Percentiles rank a stretch among this genome's conserved stretches.
phyloP scores from a whole-genome alignment of 2,888 invertebrate species.

The Clepsis dumicolana region DNA sequence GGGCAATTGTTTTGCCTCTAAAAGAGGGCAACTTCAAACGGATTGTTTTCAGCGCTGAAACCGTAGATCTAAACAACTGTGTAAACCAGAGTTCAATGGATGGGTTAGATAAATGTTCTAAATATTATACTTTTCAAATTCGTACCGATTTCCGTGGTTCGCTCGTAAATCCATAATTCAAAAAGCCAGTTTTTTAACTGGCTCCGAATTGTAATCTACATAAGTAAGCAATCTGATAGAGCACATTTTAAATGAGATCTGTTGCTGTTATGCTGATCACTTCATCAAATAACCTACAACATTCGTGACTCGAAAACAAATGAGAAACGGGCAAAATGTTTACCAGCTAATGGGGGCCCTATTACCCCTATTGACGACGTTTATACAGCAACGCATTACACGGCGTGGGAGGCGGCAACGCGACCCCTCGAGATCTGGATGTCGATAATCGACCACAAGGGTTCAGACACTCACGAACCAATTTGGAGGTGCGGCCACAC shows the following conservation, averaged over 20 bases:
- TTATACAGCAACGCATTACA: slow-evolving; percentile 53
- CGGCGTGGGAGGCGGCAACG: slow-evolving; percentile 49
- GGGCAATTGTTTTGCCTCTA: slow-evolving; percentile 55
- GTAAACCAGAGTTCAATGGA: slow-evolving; percentile 51
- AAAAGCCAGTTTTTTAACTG: not conserved
- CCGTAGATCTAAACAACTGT: slow-evolving; percentile 58
- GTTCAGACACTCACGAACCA: slow-evolving; percentile 52
- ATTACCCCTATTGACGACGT: slow-evolving; percentile 46
- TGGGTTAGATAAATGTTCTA: slow-evolving; percentile 28
- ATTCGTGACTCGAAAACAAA: not conserved
- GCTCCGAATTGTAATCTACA: not conserved
- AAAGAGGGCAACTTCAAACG: slow-evolving; percentile 68
- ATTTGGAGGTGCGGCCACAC: slow-evolving; percentile 48
- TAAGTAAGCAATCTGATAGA: not conserved
- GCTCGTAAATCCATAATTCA: not conserved
- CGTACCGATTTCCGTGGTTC: slow-evolving; percentile 14
- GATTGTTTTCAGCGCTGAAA: slow-evolving; percentile 58
- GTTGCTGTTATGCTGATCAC: not conserved
- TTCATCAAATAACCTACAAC: not conserved
- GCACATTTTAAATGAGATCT: not conserved
- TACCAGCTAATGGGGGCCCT: slow-evolving; percentile 25
- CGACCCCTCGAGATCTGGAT: slow-evolving; percentile 57
- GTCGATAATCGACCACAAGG: slow-evolving; percentile 54
- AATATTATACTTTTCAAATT: slow-evolving; percentile 28
- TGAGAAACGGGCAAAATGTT: slow-evolving; percentile 29